Base-by-base conservation (phyloP, 1,140 invertebrate species). In the Ectropis grisescens region DNA sequence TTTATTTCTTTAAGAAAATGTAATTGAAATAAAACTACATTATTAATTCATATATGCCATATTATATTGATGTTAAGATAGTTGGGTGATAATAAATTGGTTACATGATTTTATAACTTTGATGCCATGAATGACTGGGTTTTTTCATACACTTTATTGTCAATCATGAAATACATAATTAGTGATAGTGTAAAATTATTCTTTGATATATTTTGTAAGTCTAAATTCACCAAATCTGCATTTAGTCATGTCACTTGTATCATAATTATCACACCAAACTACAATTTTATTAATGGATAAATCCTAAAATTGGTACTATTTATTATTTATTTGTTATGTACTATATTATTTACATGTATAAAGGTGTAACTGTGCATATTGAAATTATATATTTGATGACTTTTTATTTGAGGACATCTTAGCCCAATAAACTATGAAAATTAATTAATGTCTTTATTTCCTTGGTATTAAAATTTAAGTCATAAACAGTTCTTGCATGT, bases 301-400 rank as follows among this genome's bases (percentile, higher is more conserved):
- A 69, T 70, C 65, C 55, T 66, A 58, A 74, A 74, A 64, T 69
- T 70, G 62, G 67, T 71, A 74, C 67, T 79, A 79, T 76, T 79
- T 79, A 79, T 79, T 79, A 79, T 79, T 79, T 79, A 79, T 79
- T 79, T 76, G 74, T 75, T 79, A 62, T 79, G 71, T 79, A 74
- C 67, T 68, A 76, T 79, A 76, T 74, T 74, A 74, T 79, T 79
- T 79, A 76, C 74, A 79, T 79, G 74, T 79, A 79, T 79, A 79
- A 79, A 79, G 70, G 58, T 78, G 66, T 79, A 75, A 79, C 60
- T 79, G 69, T 76, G 74, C 74, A 74, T 79, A 79, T 79, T 74
- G 65, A 79, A 74, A 72, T 68, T 69, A 70, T 74, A 75, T 74
- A 76, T 72, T 72, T 72, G 58, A 71, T 49, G 67, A 71, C 58